Conservation (phyloP, 2,888 invertebrate genomes). For the Carterocephalus palaemon region DNA sequence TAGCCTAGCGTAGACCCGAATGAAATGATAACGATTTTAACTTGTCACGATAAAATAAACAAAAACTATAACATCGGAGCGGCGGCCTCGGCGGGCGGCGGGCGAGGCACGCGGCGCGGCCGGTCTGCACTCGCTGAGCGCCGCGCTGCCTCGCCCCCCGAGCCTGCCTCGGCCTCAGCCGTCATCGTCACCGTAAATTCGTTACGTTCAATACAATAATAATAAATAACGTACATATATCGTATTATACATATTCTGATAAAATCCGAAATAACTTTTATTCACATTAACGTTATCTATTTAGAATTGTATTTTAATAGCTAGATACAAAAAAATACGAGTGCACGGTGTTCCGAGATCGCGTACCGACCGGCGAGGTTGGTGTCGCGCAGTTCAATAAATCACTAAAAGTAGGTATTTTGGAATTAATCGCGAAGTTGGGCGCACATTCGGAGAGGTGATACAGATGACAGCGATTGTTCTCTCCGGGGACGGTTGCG, state of each 20-base stretch:
- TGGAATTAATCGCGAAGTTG: constrained; percentile 45
- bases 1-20: constrained; percentile 74
- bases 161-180: constrained; percentile 38
- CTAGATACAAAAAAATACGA: constrained; percentile 60
- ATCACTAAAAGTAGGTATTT: constrained; percentile 11
- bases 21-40: constrained; percentile 69
- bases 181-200: constrained; percentile 65
- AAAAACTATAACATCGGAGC: constrained; percentile 65
- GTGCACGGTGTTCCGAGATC: constrained; percentile 73
- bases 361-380: constrained; percentile 36
- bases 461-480: constrained; percentile 53
- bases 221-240: constrained; percentile 39
- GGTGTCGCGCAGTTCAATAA: constrained; percentile 11
- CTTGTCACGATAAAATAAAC: constrained; percentile 70
- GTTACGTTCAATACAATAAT: constrained; percentile 68
- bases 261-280: constrained; percentile 75
- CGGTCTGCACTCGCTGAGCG: background rate
- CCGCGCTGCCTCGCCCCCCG: constrained; percentile 5
- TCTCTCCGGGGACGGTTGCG: constrained; percentile 71
- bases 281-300: constrained; percentile 64
- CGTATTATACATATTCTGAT: constrained; percentile 64
- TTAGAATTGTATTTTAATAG: constrained; percentile 72
- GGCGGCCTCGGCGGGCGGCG: constrained; percentile 21
- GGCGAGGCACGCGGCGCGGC: constrained; percentile 7
- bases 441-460: constrained; percentile 68